A percentile compares a stretch with the other conserved stretches of the same genome.
phyloP scores from a whole-genome alignment of 2,113 vertebrate genomes.

The Lethenteron reissneri region DNA sequence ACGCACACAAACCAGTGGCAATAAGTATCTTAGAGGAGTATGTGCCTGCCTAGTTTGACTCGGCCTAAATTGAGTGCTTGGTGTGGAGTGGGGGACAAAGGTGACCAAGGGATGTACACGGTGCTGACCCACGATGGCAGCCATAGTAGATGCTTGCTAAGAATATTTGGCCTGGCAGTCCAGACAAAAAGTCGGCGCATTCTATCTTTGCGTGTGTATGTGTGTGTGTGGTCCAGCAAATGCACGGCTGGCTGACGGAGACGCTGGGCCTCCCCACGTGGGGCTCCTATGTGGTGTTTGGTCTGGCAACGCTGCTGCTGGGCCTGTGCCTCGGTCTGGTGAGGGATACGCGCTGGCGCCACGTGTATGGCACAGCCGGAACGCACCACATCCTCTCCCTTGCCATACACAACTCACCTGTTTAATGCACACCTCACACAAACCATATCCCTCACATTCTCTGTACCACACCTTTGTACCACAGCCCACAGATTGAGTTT shows the following conservation, averaged over 20 bases:
- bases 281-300: constrained; percentile 41
- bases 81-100: background rate
- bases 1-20: too few relatives aligned
- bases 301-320: constrained; percentile 37
- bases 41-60: background rate
- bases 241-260: constrained; percentile 45
- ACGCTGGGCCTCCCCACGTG: constrained; percentile 41
- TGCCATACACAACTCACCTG: too few relatives aligned
- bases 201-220: background rate
- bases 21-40: too few relatives aligned
- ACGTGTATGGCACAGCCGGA: too few relatives aligned
- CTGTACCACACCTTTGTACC: too few relatives aligned
- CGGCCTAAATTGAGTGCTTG: background rate
- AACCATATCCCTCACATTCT: too few relatives aligned
- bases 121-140: background rate
- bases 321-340: constrained; percentile 52
- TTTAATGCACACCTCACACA: too few relatives aligned
- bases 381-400: too few relatives aligned
- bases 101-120: background rate
- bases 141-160: background rate
- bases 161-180: background rate
- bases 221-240: constrained; percentile 26
- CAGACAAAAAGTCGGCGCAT: background rate
- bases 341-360: constrained; percentile 14
- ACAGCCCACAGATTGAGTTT: too few relatives aligned